Base-by-base conservation (phyloP, 1,140 invertebrate species). In the Tetramorium simillimum region DNA sequence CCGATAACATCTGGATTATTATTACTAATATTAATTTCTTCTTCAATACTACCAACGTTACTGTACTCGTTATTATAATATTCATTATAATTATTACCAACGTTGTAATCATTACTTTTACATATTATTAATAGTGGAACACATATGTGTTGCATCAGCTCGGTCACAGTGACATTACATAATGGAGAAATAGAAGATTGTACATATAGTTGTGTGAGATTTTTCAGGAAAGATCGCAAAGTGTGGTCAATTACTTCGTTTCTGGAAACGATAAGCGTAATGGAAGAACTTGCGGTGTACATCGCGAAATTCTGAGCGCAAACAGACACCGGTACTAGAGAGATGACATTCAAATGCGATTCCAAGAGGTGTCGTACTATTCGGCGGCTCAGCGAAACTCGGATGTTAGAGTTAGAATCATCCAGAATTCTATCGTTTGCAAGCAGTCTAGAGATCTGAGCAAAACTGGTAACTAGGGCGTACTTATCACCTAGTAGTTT, bases 241-340 rank as follows among this genome's bases (percentile, higher is more conserved):
- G 92, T 92, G 92, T 94, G 92, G 92, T 94, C 93, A 88, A 92
- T 94, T 91, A 93, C 91, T 93, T 93, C 93, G 93, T 95, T 95
- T 95, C 94, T 94, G 93, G 91, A 93, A 95, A 95, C 95, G 94
- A 94, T 95, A 95, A 95, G 95, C 95, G 95, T 95, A 95, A 94
- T 95, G 95, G 95, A 95, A 95, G 95, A 95, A 95, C 94, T 93
- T 94, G 93, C 93, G 92, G 92, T 91, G 86, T 92, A 82, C 89
- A 90, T 92, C 91, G 92, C 92, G 80, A 92, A 92, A 84, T 93
- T 92, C 90, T 92, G 93, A 93, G 92, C 91, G 87, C 90, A 70
- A 81, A 89, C 88, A 77, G 91, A 65, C 62, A 88, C 69, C 84
- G 72, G 88, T 85, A 63, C 43, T 62, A 72, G 49, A 62, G 56